These are phyloP conservation scores for Brenthis daphne DNA, from an alignment of 2,888 invertebrate genomes.

Conservation along the genomic window DNA sequence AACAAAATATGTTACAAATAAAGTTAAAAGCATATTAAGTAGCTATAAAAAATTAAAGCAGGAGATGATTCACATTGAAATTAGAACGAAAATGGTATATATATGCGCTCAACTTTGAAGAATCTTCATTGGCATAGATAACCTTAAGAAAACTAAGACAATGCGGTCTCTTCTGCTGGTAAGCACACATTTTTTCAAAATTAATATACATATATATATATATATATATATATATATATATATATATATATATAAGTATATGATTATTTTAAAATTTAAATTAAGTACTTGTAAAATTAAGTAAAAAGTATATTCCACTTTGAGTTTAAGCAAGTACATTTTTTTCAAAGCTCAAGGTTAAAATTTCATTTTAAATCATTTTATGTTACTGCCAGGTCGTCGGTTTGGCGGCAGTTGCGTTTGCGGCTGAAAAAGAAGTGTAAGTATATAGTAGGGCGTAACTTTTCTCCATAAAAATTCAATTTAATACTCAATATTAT, in stretches of 20 bases:
- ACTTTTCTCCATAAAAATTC: not conserved
- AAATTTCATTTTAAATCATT: not conserved
- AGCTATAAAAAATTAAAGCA: conserved; percentile 38
- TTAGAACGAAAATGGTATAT: conserved; percentile 42
- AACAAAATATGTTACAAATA: conserved; percentile 13
- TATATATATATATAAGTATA: too few species aligned
- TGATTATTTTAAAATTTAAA: too few species aligned
- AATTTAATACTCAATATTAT: not conserved
- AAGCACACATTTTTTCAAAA: conserved; percentile 27
- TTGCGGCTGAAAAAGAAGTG: conserved; percentile 58
- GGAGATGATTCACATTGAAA: conserved; percentile 37
- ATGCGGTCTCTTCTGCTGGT: conserved; percentile 41
- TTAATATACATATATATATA: not conserved
- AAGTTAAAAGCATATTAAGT: conserved; percentile 16
- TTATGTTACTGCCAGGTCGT: conserved; percentile 54
- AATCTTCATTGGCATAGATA: conserved; percentile 37
- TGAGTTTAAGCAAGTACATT: too few species aligned
- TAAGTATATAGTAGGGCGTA: conserved; percentile 40
- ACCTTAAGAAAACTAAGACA: conserved; percentile 31
- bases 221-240: too few species aligned
- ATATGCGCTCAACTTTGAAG: conserved; percentile 39
- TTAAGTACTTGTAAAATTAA: too few species aligned
- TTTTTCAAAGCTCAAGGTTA: too few species aligned
- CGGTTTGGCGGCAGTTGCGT: conserved; percentile 59
- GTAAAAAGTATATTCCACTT: too few species aligned